Percentiles rank a stretch among this genome's conserved stretches.
These are phyloP conservation scores for Ceryle rudis DNA, from an alignment of 2,797 vertebrate species.

Conservation along the genomic window DNA sequence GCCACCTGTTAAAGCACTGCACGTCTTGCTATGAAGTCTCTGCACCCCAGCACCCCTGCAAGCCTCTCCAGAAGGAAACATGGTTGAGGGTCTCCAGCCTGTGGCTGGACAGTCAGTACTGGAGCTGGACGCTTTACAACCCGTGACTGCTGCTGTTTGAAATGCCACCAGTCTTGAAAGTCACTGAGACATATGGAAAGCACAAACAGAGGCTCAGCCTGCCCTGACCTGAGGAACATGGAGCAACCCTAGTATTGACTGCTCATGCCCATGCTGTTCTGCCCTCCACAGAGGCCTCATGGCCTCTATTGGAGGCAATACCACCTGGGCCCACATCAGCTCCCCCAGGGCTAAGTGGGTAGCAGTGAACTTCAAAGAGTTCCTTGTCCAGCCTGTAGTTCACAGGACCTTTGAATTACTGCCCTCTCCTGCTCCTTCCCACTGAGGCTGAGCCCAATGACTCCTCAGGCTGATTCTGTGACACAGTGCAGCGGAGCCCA, in stretches of 20 bases:
- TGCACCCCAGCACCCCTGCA: background rate
- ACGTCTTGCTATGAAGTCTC: background rate
- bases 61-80: background rate
- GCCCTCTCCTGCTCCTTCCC: background rate
- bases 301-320: background rate
- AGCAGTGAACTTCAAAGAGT: background rate
- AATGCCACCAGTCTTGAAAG: background rate
- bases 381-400: background rate
- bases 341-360: background rate
- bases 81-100: background rate
- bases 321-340: background rate
- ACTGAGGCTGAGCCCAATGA: background rate
- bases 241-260: background rate
- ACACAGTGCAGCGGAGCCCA: background rate
- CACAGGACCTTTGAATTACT: background rate
- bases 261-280: background rate
- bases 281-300: background rate
- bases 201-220: background rate
- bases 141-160: background rate
- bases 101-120: background rate
- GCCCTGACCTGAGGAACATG: background rate
- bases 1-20: background rate
- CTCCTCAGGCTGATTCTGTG: conserved; percentile 1
- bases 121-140: background rate
- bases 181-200: background rate